A percentile compares a stretch with the other conserved stretches of the same genome.
phyloP scores from a whole-genome alignment of 2,888 invertebrate species.

The Tubiluchus corallicola region DNA sequence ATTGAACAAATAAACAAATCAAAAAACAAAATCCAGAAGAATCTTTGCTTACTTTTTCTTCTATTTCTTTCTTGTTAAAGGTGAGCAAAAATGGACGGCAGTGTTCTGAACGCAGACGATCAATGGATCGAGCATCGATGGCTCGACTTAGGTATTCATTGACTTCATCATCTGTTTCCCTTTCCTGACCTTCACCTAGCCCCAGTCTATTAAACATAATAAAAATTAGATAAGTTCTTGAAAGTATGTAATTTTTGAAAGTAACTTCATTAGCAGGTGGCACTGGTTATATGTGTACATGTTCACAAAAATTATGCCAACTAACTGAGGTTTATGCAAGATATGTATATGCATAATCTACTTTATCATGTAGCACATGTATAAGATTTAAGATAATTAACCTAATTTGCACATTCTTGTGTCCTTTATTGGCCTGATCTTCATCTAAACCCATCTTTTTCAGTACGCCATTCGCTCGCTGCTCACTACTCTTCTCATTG shows the following conservation, averaged over 20 bases:
- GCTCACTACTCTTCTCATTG: not conserved
- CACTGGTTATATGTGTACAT: too few relatives aligned
- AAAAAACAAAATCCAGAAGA: not conserved
- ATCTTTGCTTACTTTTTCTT: constrained; percentile 53
- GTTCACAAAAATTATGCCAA: too few relatives aligned
- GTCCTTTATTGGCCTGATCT: not conserved
- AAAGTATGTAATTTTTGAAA: too few relatives aligned
- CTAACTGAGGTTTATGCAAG: too few relatives aligned
- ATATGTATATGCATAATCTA: too few relatives aligned
- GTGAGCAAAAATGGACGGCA: constrained; percentile 65
- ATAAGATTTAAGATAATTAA: too few relatives aligned
- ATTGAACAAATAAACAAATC: not conserved
- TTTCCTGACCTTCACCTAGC: constrained; percentile 39
- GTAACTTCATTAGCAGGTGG: too few relatives aligned
- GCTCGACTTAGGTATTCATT: constrained; percentile 90
- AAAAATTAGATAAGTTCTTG: too few relatives aligned
- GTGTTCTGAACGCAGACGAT: constrained; percentile 67
- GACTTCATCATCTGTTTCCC: constrained; percentile 69
- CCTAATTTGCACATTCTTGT: not conserved
- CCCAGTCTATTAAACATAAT: too few relatives aligned
- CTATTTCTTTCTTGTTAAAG: constrained; percentile 58
- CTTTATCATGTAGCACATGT: too few relatives aligned
- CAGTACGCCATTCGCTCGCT: not conserved
- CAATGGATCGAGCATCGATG: constrained; percentile 82
- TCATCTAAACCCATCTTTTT: constrained; percentile 1